Conservation (phyloP, 2,888 invertebrate species). For the Tinea semifulvella region DNA sequence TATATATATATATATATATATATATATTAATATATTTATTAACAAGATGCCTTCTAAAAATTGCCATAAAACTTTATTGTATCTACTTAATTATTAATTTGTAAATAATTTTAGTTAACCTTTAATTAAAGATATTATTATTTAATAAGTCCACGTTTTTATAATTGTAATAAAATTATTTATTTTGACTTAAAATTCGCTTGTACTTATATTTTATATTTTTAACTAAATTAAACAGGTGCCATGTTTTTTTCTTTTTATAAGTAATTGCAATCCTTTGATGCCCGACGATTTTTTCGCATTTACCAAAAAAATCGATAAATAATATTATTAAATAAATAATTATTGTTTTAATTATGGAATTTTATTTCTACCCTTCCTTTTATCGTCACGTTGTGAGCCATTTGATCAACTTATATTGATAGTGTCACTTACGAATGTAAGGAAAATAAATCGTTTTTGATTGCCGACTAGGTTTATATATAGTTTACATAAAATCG, state of each 20-base stretch:
- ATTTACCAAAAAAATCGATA: slow-evolving; percentile 53
- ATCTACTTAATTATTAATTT: slow-evolving; percentile 2
- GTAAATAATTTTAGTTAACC: slow-evolving; percentile 7
- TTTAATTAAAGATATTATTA: slow-evolving; percentile 1
- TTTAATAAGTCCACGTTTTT: slow-evolving; percentile 18
- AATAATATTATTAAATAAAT: too few relatives aligned
- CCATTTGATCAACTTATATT: too few relatives aligned
- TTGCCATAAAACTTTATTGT: not conserved
- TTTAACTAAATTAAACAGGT: not conserved
- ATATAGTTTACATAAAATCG: too few relatives aligned
- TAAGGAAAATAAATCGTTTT: too few relatives aligned
- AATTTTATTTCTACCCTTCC: too few relatives aligned
- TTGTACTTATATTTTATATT: slow-evolving; percentile 37
- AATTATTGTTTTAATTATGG: slow-evolving; percentile 29
- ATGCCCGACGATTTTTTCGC: slow-evolving; percentile 29
- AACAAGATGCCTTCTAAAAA: not conserved
- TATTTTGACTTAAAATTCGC: slow-evolving; percentile 33
- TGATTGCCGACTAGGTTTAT: too few relatives aligned
- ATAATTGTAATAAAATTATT: slow-evolving; percentile 26
- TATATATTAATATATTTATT: too few relatives aligned
- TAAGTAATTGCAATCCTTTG: slow-evolving; percentile 52
- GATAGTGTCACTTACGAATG: too few relatives aligned
- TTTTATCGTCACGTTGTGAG: too few relatives aligned
- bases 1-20: too few relatives aligned
- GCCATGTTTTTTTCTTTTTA: slow-evolving; percentile 22